A percentile compares a stretch with the other conserved stretches of the same genome.
phyloP scores from a whole-genome alignment of 2,113 vertebrate genomes.

The Phocoena phocoena region DNA sequence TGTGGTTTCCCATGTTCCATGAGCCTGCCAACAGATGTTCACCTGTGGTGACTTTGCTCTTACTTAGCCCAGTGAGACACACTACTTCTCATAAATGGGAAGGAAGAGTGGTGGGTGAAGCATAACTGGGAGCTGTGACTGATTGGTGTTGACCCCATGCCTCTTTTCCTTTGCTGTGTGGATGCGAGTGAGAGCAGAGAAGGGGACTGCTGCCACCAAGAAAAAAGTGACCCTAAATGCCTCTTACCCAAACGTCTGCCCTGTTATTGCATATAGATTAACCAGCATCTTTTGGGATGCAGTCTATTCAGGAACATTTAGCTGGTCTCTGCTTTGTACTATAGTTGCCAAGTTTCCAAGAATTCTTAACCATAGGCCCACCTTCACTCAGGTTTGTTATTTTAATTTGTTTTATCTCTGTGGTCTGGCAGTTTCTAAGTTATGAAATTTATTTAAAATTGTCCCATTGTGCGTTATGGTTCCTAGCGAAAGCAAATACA shows the following conservation, averaged over 20 bases:
- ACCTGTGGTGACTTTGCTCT: background rate
- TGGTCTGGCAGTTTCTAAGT: background rate
- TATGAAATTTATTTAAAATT: background rate
- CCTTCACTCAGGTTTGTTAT: background rate
- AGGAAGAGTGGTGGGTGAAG: background rate
- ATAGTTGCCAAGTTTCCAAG: background rate
- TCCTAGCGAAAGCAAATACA: background rate
- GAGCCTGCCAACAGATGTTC: background rate
- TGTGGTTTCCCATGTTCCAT: background rate
- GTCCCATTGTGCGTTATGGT: background rate
- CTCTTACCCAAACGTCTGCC: background rate
- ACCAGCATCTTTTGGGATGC: background rate
- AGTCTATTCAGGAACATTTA: background rate
- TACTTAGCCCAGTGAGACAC: background rate
- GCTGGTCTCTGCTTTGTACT: background rate
- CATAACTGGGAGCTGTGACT: background rate
- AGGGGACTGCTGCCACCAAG: background rate
- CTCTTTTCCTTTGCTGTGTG: background rate
- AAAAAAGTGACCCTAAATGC: too few species aligned
- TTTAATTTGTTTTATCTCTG: background rate
- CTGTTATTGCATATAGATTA: background rate
- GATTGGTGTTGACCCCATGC: background rate
- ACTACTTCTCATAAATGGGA: background rate
- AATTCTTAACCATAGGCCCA: background rate
- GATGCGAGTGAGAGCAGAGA: background rate